Evolutionary conservation across 1,140 invertebrate genomes (phyloP).

Genomic region (Orius insidiosus): DNA sequence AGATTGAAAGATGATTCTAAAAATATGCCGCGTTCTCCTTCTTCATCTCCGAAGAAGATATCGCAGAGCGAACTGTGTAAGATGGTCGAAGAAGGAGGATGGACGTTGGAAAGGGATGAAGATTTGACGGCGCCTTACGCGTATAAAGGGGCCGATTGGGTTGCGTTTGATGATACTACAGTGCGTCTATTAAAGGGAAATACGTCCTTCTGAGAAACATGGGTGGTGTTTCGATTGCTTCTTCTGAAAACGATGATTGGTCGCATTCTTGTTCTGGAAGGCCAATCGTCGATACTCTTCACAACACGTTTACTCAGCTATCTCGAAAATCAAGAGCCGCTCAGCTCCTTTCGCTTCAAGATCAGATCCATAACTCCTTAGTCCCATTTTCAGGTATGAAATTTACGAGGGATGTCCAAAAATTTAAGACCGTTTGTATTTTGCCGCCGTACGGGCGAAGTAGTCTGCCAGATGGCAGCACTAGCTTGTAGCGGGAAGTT

Average conservation of each 20-base stretch:
- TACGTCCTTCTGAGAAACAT: constrained; percentile 36
- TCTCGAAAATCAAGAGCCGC: constrained; percentile 32
- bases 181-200: constrained; percentile 53
- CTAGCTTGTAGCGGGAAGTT: too few relatives aligned
- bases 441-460: too few relatives aligned
- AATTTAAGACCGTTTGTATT: too few relatives aligned
- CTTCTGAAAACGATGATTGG: constrained; percentile 26
- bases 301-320: constrained; percentile 27
- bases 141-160: constrained; percentile 51
- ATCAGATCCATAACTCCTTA: constrained; percentile 23
- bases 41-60: constrained; percentile 34
- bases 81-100: constrained; percentile 37
- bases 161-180: constrained; percentile 59
- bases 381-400: constrained; percentile 18
- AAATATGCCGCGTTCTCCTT: constrained; percentile 46
- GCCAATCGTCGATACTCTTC: constrained; percentile 19
- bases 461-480: too few relatives aligned
- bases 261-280: constrained; percentile 13
- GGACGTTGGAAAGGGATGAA: constrained; percentile 60
- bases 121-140: constrained; percentile 62
- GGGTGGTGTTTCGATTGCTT: constrained; percentile 31
- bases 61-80: constrained; percentile 45
- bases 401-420: too few relatives aligned
- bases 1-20: constrained; percentile 39
- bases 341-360: constrained; percentile 24